Conservation (phyloP, 2,888 invertebrate genomes). For the Amphimallon solstitiale region DNA sequence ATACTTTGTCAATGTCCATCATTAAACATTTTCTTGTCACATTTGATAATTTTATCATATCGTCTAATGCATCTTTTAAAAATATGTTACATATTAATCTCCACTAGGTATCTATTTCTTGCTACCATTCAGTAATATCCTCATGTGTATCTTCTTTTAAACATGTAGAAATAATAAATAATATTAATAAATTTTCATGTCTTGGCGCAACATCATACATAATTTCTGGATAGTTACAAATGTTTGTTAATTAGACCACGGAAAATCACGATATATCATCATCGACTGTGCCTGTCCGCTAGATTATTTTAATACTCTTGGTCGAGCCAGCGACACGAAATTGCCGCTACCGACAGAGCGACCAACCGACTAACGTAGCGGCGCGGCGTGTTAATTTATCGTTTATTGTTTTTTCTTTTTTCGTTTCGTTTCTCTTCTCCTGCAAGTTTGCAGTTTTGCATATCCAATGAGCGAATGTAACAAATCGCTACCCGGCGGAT, state of each 20-base stretch:
- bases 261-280: constrained; percentile 32
- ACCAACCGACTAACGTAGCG: constrained; percentile 19
- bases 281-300: constrained; percentile 18
- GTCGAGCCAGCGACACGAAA: constrained; percentile 25
- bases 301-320: constrained; percentile 36
- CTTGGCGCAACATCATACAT: constrained; percentile 1
- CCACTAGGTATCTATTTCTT: too few species aligned
- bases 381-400: constrained; percentile 39
- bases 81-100: too few species aligned
- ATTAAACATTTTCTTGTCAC: too few species aligned
- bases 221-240: constrained; percentile 29
- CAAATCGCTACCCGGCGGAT: constrained; percentile 38
- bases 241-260: constrained; percentile 36
- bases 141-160: neutral
- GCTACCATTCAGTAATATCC: too few species aligned
- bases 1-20: too few species aligned
- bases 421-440: constrained; percentile 35
- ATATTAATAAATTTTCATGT: constrained; percentile 9
- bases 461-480: constrained; percentile 40
- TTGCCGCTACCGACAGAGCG: constrained; percentile 31
- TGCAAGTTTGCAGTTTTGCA: constrained; percentile 37
- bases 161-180: constrained; percentile 14
- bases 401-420: constrained; percentile 34
- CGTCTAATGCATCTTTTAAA: too few species aligned
- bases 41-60: too few species aligned